Evolutionary conservation across 2,797 vertebrate species (phyloP).

Genomic region (Morus bassanus): DNA sequence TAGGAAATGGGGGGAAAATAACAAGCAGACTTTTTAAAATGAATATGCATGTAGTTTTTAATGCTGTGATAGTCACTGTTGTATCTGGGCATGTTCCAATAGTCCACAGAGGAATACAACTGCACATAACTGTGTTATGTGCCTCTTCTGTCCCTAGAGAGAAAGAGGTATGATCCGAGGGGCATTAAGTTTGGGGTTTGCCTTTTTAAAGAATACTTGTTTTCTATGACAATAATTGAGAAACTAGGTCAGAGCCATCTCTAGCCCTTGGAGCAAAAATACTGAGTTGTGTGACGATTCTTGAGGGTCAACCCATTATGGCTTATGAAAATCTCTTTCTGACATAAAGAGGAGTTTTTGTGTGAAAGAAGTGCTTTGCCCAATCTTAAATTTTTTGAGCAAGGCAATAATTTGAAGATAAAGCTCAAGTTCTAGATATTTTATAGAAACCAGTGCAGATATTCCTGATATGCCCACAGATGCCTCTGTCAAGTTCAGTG

Average conservation of each 20-base stretch:
- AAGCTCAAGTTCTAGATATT: not conserved
- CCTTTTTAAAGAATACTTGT: not conserved
- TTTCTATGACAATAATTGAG: not conserved
- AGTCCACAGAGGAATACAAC: not conserved
- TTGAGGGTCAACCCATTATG: not conserved
- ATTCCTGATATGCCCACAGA: not conserved
- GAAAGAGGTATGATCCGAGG: not conserved
- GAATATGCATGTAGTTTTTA: not conserved
- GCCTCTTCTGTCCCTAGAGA: not conserved
- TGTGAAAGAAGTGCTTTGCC: not conserved
- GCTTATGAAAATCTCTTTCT: not conserved
- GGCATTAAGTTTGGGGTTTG: not conserved
- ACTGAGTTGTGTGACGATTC: not conserved
- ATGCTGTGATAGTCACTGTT: not conserved
- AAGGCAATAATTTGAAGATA: not conserved
- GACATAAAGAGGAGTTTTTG: fast-evolving
- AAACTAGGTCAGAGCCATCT: not conserved
- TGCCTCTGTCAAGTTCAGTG: not conserved
- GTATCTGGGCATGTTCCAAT: not conserved
- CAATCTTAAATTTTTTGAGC: not conserved
- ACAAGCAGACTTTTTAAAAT: not conserved
- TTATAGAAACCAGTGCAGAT: not conserved
- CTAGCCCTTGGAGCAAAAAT: not conserved
- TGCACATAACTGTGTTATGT: not conserved
- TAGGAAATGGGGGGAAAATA: not conserved